Evolutionary conservation across 2,888 invertebrate species (phyloP).

Genomic region (Chymomyza procnemis): DNA sequence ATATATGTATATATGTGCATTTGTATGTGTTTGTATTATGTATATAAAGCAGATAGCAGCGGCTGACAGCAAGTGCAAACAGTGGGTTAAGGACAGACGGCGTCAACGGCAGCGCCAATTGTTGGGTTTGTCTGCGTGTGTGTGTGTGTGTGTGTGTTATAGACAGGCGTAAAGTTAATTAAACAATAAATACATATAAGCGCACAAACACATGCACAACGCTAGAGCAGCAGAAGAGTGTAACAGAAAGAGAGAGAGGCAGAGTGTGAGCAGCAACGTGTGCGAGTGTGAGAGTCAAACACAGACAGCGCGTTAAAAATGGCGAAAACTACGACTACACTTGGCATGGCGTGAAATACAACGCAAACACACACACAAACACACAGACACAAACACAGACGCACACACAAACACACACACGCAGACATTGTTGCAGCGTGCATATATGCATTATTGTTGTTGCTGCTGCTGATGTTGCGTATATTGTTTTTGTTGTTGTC

Average conservation of each 20-base stretch:
- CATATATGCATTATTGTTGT: background rate
- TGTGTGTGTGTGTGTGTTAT: constrained; percentile 20
- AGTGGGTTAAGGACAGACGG: constrained; percentile 16
- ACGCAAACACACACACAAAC: constrained; percentile 50
- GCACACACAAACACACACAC: too few species aligned
- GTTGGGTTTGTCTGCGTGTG: constrained; percentile 19
- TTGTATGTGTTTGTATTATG: too few species aligned
- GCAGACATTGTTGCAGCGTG: background rate
- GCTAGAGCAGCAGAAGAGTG: background rate
- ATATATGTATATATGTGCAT: background rate
- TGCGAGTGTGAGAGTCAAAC: background rate
- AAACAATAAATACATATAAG: constrained; percentile 16
- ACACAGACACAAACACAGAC: constrained; percentile 31
- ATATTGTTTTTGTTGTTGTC: constrained; percentile 35
- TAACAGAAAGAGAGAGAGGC: background rate
- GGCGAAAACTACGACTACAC: constrained; percentile 70
- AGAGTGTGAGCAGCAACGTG: background rate
- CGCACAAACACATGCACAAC: constrained; percentile 7
- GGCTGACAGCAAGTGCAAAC: constrained; percentile 27
- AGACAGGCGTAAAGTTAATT: constrained; percentile 14
- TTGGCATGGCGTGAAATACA: constrained; percentile 71
- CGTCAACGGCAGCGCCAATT: background rate
- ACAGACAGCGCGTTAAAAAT: constrained; percentile 57
- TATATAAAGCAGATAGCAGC: background rate
- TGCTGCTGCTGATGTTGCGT: constrained; percentile 19